Evolutionary conservation across 2,888 invertebrate genomes (phyloP).

Genomic region (Leucophenga maculata): DNA sequence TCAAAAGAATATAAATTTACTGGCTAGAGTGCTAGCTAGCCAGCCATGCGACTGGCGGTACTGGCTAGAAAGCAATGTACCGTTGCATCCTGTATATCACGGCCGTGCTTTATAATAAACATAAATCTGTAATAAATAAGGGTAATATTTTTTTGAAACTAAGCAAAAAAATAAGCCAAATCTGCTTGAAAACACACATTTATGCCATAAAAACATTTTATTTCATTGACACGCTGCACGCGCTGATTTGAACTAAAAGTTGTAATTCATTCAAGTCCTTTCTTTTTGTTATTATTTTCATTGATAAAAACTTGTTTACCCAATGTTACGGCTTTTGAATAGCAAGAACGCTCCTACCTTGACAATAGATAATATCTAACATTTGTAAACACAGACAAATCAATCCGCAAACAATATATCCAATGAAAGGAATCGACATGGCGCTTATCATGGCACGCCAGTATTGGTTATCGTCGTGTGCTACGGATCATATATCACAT

Average conservation of each 20-base stretch:
- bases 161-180: too few relatives aligned
- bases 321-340: background rate
- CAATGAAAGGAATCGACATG: too few relatives aligned
- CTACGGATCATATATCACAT: conserved; percentile 8
- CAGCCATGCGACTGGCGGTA: too few relatives aligned
- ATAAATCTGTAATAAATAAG: too few relatives aligned
- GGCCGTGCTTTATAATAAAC: too few relatives aligned
- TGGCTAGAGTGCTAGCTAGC: too few relatives aligned
- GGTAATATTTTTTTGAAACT: too few relatives aligned
- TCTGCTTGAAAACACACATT: background rate
- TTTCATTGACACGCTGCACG: background rate
- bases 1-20: too few relatives aligned
- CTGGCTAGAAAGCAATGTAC: too few relatives aligned
- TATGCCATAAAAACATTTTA: background rate
- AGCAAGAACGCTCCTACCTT: too few relatives aligned
- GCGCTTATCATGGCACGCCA: conserved; percentile 8
- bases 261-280: conserved; percentile 6
- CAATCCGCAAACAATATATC: background rate
- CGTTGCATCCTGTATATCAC: too few relatives aligned
- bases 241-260: conserved; percentile 3
- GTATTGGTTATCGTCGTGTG: background rate
- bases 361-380: too few relatives aligned
- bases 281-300: background rate
- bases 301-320: background rate
- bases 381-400: background rate